A percentile compares a stretch with the other conserved stretches of the same genome.
Evolutionary conservation across 2,113 vertebrate species (phyloP).

Genomic region (Pituophis catenifer): DNA sequence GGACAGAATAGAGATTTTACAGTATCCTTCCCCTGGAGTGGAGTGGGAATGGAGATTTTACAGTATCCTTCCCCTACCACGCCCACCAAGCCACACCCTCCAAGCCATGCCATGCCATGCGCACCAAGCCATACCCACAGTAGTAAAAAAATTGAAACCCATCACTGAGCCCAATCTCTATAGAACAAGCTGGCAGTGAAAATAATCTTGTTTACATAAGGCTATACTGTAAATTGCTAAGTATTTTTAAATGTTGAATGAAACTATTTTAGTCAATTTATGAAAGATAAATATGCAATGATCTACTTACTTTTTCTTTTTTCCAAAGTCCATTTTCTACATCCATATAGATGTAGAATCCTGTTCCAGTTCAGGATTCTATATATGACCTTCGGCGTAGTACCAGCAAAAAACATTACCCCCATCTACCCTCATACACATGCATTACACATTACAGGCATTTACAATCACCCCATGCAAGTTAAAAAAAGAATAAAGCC

Average conservation of each 20-base stretch:
- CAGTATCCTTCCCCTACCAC: too few relatives aligned
- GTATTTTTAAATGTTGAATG: not conserved
- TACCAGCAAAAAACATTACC: not conserved
- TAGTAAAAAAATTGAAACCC: too few relatives aligned
- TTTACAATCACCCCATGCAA: not conserved
- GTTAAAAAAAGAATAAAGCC: not conserved
- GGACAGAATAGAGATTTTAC: too few relatives aligned
- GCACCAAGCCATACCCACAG: too few relatives aligned
- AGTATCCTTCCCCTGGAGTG: too few relatives aligned
- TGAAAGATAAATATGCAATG: not conserved
- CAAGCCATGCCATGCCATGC: too few relatives aligned
- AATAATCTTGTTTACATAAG: not conserved
- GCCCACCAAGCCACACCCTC: too few relatives aligned
- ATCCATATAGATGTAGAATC: not conserved
- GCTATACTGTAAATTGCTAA: not conserved
- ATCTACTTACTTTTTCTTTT: not conserved
- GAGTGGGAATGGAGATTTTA: too few relatives aligned
- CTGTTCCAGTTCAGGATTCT: not conserved
- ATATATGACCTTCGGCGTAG: too few relatives aligned
- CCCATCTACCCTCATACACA: not conserved
- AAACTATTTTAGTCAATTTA: not conserved
- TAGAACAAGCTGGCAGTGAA: not conserved
- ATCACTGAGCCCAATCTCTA: not conserved
- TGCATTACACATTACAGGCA: not conserved
- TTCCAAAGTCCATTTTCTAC: not conserved